Percentiles rank a stretch among this genome's conserved stretches.
Conservation (phyloP, 1,140 invertebrate species). For the Steinernema feltiae region DNA sequence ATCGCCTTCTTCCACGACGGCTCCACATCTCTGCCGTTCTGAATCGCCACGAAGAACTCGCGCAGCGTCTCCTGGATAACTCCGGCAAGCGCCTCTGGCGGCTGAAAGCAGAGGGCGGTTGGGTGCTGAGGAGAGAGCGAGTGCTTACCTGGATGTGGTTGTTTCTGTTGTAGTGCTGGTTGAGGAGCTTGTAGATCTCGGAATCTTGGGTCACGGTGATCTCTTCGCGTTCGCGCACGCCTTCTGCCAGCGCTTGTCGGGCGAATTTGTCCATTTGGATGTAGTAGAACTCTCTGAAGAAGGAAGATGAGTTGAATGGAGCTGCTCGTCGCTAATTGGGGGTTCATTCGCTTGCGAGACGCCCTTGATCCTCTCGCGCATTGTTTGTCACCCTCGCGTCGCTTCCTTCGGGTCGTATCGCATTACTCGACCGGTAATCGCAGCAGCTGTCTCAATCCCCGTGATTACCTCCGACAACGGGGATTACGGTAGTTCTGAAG, state of each 20-base stretch:
- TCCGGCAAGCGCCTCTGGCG: conserved; percentile 88
- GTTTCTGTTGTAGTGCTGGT: conserved; percentile 98
- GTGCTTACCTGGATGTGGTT: conserved; percentile 94
- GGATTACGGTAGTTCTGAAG: neutral
- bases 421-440: conserved; percentile 2
- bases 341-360: neutral
- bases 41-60: conserved; percentile 96
- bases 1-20: conserved; percentile 99
- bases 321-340: neutral
- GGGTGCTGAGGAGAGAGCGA: neutral
- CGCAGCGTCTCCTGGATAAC: conserved; percentile 92
- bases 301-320: neutral
- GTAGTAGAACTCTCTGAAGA: conserved; percentile 96
- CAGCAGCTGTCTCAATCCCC: neutral
- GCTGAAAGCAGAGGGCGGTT: conserved; percentile 65
- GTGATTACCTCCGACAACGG: neutral
- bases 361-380: neutral
- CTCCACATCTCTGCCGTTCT: conserved; percentile 87
- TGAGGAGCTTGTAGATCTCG: conserved; percentile 92
- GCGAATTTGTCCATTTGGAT: conserved; percentile 99
- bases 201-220: conserved; percentile 85
- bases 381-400: neutral
- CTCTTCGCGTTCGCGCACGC: conserved; percentile 83
- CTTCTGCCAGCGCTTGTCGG: conserved; percentile 90
- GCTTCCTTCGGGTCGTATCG: neutral